Conservation (phyloP, 1,140 invertebrate genomes). For the Drosophila arawakana region DNA sequence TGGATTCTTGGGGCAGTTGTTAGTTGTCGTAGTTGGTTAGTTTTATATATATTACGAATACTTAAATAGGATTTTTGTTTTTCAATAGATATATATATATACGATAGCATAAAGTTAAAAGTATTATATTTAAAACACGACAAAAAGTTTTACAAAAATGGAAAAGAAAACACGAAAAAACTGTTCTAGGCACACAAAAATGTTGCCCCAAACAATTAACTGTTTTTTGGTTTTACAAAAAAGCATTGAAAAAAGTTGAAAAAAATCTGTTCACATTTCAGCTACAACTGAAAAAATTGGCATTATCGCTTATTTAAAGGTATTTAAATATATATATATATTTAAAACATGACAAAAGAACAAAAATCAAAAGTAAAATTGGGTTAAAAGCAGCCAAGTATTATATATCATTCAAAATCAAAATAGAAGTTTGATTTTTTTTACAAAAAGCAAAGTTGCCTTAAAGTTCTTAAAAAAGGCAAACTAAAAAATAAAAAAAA, state of each 20-base stretch:
- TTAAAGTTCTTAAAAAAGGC: constrained; percentile 43
- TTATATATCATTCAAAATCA: constrained; percentile 52
- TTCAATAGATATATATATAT: constrained; percentile 42
- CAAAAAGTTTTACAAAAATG: constrained; percentile 65
- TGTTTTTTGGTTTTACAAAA: constrained; percentile 40
- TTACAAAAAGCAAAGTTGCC: constrained; percentile 69
- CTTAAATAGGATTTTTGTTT: constrained; percentile 46
- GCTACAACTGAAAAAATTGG: constrained; percentile 72
- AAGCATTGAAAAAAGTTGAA: constrained; percentile 50
- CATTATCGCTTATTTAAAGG: constrained; percentile 58
- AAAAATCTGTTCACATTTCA: constrained; percentile 73
- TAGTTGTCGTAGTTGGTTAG: constrained; percentile 57
- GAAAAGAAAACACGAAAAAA: constrained; percentile 15
- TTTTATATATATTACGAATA: constrained; percentile 50
- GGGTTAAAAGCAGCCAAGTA: constrained; percentile 54
- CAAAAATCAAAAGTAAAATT: constrained; percentile 52
- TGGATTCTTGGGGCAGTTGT: constrained; percentile 38
- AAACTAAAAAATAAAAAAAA: constrained; percentile 38
- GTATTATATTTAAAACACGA: constrained; percentile 42
- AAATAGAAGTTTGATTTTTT: constrained; percentile 39
- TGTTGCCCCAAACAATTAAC: constrained; percentile 2
- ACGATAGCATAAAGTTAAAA: constrained; percentile 50
- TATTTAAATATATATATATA: constrained; percentile 35
- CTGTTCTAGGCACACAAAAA: constrained; percentile 3
- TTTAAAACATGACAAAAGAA: constrained; percentile 68